Conservation (phyloP, 2,113 vertebrate genomes). For the Vimba vimba region DNA sequence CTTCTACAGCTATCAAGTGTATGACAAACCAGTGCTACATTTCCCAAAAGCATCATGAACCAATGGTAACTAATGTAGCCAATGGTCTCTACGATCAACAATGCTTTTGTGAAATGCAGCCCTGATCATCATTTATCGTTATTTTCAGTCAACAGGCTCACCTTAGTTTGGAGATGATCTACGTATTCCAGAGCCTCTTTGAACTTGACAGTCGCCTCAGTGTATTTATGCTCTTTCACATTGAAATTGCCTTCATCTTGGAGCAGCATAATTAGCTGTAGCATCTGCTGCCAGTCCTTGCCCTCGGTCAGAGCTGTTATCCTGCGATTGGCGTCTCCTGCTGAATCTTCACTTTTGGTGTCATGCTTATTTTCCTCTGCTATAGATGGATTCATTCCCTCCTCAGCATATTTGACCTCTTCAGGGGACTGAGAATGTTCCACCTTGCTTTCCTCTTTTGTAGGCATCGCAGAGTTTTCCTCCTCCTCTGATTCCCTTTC, state of each 20-base stretch:
- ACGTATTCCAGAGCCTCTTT: slow-evolving; percentile 83
- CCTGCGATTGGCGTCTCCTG: not conserved
- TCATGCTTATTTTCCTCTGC: slow-evolving; percentile 44
- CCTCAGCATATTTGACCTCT: slow-evolving; percentile 30
- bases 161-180: slow-evolving; percentile 81
- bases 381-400: not conserved
- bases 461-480: not conserved
- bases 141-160: slow-evolving; percentile 55
- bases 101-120: not conserved
- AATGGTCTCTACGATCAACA: not conserved
- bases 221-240: slow-evolving; percentile 74
- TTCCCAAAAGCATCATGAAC: not conserved
- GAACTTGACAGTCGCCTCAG: slow-evolving; percentile 78
- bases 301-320: slow-evolving; percentile 42
- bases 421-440: not conserved
- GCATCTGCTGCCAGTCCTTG: slow-evolving; percentile 84
- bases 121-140: not conserved
- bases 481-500: slow-evolving; percentile 21
- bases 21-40: not conserved
- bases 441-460: not conserved
- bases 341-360: slow-evolving; percentile 7
- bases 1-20: not conserved
- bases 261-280: slow-evolving; percentile 79
- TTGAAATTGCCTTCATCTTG: slow-evolving; percentile 84
- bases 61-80: not conserved